Evolutionary conservation across 2,888 invertebrate species (phyloP), one percentile per base, ranked within the genome.

Genomic region (Callimorpha dominula): DNA sequence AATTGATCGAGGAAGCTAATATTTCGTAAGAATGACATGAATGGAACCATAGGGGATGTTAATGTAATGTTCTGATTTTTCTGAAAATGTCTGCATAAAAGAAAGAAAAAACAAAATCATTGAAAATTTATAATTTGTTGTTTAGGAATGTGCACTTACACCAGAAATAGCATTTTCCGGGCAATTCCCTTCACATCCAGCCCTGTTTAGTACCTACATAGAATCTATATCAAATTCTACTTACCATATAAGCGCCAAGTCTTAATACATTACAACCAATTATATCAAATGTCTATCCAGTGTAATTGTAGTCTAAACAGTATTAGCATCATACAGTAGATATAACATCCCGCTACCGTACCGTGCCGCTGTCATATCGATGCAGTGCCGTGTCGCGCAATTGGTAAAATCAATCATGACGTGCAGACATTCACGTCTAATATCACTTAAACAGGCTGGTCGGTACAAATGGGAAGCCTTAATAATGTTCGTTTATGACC

Each of bases 401-500:
- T 62, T 68, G 65, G 49, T 60, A 65, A 89, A 94, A 94, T 95
- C 95, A 94, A 94, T 94, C 92, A 92, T 94, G 92, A 89, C 92
- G 81, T 81, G 81, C 88, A 89, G 87, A 83, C 88, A 88, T 89
- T 90, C 92, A 86, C 85, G 87, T 91, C 93, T 94, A 94, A 95
- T 95, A 93, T 94, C 94, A 95, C 93, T 95, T 94, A 93, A 91
- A 91, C 92, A 91, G 88, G 89, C 89, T 89, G 90, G 87, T 81
- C 85, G 81, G 86, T 88, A 86, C 88, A 91, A 94, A 92, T 93
- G 90, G 89, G 93, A 93, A 94, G 86, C 94, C 93, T 91, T 93
- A 91, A 93, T 92, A 91, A 91, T 93, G 91, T 93, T 92, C 90
- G 78, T 85, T 81, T 77, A 78, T 14, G 57, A 79, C 0, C 91